Evolutionary conservation across 2,113 vertebrate species (phyloP), one percentile per base, ranked within the genome.

Genomic region (Sphaerodactylus townsendi): DNA sequence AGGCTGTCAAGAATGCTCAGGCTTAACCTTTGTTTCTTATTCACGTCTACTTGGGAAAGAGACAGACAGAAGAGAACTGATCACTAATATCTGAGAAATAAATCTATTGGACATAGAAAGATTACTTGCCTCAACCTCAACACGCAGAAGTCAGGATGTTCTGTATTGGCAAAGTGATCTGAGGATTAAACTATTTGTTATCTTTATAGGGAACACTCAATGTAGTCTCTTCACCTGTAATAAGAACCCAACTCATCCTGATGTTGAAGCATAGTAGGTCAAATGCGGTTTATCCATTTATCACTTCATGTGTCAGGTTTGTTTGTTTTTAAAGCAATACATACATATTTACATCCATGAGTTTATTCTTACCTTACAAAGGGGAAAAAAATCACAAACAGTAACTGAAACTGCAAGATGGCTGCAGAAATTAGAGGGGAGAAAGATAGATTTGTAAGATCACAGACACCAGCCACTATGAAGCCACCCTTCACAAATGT

Each of bases 21-120:
- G 81, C 23, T 56, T 77, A 69, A 62, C 50, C 0, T 41, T 3
- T 39, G 1, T 39, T 74, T n/a, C 46, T 84, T 82, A 65, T 53
- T 79, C n/a, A 64, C 46, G 77, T 0, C 56, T 37, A 21, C 25
- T 69, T 3, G 13, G 65, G 77, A 85, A 59, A 30, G 15, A 66
- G 65, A 9, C 21, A 39, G 82, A 82, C 84, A 86, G 33, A 65
- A 35, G n/a, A 4, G 37, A 72, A 33, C n/a, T 64, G n/a, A 87
- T 59, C 46, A n/a, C 17, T 77, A 56, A 28, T 70, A 0, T 19
- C 64, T 1, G 62, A 79, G 1, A 65, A 86, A 1, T 56, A 74
- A 53, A 46, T 74, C 15, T 1, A 28, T 44, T 77, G 2, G 50
- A 37, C 46, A 56, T 28, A 77, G 53, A 78, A 77, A 82, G 0